These are phyloP conservation scores for Pogonocherus hispidulus DNA, from an alignment of 2,888 invertebrate genomes.

Conservation along the genomic window DNA sequence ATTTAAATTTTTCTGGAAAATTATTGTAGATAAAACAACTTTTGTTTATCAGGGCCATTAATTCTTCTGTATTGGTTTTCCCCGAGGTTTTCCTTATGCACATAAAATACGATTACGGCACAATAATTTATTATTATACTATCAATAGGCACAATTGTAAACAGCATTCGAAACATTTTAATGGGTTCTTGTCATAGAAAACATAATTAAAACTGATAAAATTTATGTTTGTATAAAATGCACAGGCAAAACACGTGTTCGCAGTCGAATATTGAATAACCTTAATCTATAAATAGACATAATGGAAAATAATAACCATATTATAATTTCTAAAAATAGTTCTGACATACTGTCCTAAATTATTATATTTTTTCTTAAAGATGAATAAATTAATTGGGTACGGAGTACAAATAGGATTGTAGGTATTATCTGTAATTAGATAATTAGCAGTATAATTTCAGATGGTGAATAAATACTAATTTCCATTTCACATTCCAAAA, in stretches of 20 bases:
- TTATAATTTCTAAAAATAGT: constrained; percentile 19
- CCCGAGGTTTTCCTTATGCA: background rate
- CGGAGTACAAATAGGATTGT: too few species aligned
- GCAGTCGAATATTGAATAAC: constrained; percentile 9
- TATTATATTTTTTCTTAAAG: background rate
- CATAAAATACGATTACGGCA: background rate
- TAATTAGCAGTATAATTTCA: too few species aligned
- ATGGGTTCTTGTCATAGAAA: background rate
- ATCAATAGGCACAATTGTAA: background rate
- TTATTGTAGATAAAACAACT: too few species aligned
- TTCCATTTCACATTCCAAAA: too few species aligned
- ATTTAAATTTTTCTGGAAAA: too few species aligned
- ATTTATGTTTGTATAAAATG: constrained; percentile 17
- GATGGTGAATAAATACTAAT: too few species aligned
- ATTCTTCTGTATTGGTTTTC: background rate
- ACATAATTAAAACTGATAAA: constrained; percentile 19
- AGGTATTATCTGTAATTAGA: too few species aligned
- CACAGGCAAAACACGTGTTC: constrained; percentile 22
- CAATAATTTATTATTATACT: background rate
- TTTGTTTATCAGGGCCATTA: background rate
- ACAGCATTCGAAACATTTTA: background rate
- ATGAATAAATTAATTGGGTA: too few species aligned
- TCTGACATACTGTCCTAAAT: constrained; percentile 22
- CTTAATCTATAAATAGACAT: constrained; percentile 23
- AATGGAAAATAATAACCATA: constrained; percentile 19